Base-by-base conservation (phyloP, 2,797 vertebrate genomes). In the Ispidina lecontei region DNA sequence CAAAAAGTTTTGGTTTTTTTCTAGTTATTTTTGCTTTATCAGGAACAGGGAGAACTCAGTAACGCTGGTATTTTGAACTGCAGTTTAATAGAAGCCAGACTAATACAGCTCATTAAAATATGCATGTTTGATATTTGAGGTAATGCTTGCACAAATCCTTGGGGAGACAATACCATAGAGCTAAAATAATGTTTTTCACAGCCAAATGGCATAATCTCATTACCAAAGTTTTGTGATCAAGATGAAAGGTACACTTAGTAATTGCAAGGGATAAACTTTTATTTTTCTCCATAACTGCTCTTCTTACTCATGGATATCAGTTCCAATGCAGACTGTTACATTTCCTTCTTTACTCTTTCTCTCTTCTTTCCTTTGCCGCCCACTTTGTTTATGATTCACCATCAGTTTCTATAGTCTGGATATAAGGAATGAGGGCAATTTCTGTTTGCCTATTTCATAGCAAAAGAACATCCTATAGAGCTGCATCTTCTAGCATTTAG, bases 41-140 rank as follows among this genome's bases (percentile, higher is more conserved):
- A 5, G 77, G 78, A 95, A 87, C 12, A 4, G 74, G 62, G 59
- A 93, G 72, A 96, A 73, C 54, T 86, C 90, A 84, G 96, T 95
- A 96, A 85, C 82, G 63, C 47, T 74, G 65, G 28, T 79, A 56
- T 95, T 93, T 92, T 95, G 77, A 95, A 79, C 56, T 43, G 46
- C 64, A 78, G 70, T 89, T 90, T 93, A 93, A 72, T 72, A 70
- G 82, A 89, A 92, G 71, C 41, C 71, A 91, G 81, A 31, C 49
- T 80, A 95, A 92, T 81, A 84, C 26, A 68, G 73, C 84, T 94
- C 77, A 89, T 96, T 95, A 94, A 95, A 92, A 94, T 93, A 93
- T 74, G 65, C 49, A 17, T 90, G 92, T 96, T 95, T 96, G 93
- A 96, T 96, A 92, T 95, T 96, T 90, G 96, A 96, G 91, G 94